These are phyloP conservation scores for Orycteropus afer DNA, from an alignment of 2,113 vertebrate genomes.

Conservation along the genomic window DNA sequence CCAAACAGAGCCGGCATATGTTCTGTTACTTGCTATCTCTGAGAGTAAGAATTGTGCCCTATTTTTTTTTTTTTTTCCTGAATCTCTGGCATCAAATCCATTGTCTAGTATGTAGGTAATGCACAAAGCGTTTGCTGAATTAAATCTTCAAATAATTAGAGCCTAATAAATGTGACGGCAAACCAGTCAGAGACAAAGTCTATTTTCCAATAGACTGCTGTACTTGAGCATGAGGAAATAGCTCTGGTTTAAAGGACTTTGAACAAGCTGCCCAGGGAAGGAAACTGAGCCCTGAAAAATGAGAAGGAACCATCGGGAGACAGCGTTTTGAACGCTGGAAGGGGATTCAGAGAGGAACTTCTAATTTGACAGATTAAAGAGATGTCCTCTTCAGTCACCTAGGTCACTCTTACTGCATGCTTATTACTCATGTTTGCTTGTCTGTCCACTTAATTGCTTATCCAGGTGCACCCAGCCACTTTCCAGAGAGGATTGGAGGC, in stretches of 20 bases:
- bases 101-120: neutral
- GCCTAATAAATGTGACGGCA: neutral
- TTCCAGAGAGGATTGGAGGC: neutral
- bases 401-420: neutral
- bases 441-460: neutral
- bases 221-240: neutral
- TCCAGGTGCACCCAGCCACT: neutral
- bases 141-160: constrained; percentile 35
- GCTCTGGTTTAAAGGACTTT: neutral
- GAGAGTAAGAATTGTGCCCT: neutral
- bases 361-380: neutral
- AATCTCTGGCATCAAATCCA: neutral
- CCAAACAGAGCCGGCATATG: neutral
- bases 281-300: neutral
- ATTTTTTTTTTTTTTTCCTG: neutral
- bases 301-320: neutral
- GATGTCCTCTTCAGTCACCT: neutral
- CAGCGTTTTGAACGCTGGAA: neutral
- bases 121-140: neutral
- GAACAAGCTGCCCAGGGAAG: constrained; percentile 4
- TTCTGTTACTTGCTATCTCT: neutral
- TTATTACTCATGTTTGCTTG: neutral
- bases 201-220: neutral
- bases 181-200: neutral
- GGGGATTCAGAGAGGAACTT: neutral